phyloP scores from a whole-genome alignment of 2,113 vertebrate species.

The Acanthochromis polyacanthus region DNA sequence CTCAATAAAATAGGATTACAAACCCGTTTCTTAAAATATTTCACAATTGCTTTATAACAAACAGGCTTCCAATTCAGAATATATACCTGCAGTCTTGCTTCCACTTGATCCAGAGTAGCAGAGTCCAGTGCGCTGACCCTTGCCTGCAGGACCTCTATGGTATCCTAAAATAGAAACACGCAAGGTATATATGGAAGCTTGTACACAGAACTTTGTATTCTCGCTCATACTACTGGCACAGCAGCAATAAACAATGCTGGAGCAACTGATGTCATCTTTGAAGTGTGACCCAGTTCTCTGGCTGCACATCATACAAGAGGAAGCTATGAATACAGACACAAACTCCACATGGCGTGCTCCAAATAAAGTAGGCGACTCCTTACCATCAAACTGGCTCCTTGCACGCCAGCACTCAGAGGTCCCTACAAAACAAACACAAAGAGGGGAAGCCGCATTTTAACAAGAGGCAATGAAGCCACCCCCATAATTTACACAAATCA shows the following conservation, averaged over 20 bases:
- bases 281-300: conserved; percentile 62
- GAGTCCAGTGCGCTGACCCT: conserved; percentile 92
- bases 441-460: conserved; percentile 8
- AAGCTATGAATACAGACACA: conserved; percentile 32
- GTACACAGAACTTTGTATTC: conserved; percentile 8
- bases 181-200: neutral
- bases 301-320: conserved; percentile 39
- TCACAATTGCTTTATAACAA: no score
- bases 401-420: conserved; percentile 89
- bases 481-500: conserved; percentile 30
- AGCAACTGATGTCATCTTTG: conserved; percentile 57
- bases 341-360: conserved; percentile 6
- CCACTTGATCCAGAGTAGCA: conserved; percentile 93
- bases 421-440: conserved; percentile 82
- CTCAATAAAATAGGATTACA: no score
- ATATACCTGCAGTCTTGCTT: conserved; percentile 93
- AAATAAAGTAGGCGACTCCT: conserved; percentile 55
- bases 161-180: conserved; percentile 83
- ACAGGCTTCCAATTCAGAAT: no score
- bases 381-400: conserved; percentile 92
- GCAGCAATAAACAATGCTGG: conserved; percentile 27
- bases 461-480: neutral
- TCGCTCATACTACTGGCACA: conserved; percentile 23
- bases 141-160: conserved; percentile 92
- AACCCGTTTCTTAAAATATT: no score